Base-by-base conservation (phyloP, 2,888 invertebrate species). In the Brachynemurus nebulosus region DNA sequence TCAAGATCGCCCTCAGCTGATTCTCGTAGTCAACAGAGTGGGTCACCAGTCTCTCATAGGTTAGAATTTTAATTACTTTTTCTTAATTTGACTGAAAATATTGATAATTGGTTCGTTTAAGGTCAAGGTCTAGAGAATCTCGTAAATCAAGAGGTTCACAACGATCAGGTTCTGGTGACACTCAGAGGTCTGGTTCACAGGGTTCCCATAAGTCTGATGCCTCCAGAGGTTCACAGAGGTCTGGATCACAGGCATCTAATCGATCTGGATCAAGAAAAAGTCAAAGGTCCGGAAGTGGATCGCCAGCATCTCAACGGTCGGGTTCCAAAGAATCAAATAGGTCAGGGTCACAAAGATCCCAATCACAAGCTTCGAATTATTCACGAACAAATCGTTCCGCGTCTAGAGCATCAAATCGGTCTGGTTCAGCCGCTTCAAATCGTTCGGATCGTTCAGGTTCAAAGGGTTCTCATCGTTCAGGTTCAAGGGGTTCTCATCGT, bases 401-500 rank as follows among this genome's bases (percentile, higher is more conserved):
- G 11, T 42, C 42, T 33, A n/a, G 9, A 4, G 21, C 18, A 6
- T 33, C 42, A 17, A 46, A 50, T 18, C 54, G 54, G 37, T 52
- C 53, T 16, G 48, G 49, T 21, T 52, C 54, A 11, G 47, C 46
- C n/a, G 47, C 42, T 11, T 58, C 58, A 14, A 50, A 38, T 12
- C 53, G 55, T 40, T 36, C 42, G 9, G 14, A 19, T 8, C 21
- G 42, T 6, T 34, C 42, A 18, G 14, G 20, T 6, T 42, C 42
- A 14, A n/a, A n/a, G n/a, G n/a, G n/a, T n/a, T n/a, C 71, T 44
- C 61, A 65, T 46, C 69, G 68, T 53, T 71, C 71, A 11, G 61
- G 53, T 18, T 67, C 56, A 18, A 48, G 37, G 23, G 47, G 45
- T 33, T 55, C 55, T 17, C 50, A 51, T 39, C 53, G 54, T 42